Conservation (phyloP, 2,113 vertebrate genomes). For the Pomatorhinus ruficollis region DNA sequence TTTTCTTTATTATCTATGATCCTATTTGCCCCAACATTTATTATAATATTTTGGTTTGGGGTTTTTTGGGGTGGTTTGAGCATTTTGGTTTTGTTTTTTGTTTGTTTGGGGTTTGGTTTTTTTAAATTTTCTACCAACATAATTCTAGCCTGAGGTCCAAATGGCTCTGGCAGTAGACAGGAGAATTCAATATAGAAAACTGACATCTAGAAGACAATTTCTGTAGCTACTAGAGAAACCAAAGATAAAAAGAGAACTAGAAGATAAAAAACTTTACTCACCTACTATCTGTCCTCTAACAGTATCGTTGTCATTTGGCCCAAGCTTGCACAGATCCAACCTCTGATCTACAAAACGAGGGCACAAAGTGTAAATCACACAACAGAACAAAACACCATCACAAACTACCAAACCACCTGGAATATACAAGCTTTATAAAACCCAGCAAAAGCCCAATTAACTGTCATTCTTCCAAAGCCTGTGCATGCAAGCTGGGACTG, state of each 20-base stretch:
- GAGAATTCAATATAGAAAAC: neutral
- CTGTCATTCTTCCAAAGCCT: neutral
- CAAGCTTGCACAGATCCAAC: constrained; percentile 93
- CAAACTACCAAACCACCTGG: neutral
- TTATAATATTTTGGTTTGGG: neutral
- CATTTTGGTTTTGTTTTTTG: neutral
- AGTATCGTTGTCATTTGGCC: constrained; percentile 94
- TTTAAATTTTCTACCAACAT: neutral
- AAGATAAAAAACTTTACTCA: constrained; percentile 72
- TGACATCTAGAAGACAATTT: neutral
- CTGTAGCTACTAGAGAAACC: neutral
- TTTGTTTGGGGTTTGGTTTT: neutral
- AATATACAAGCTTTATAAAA: neutral
- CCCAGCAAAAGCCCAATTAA: neutral
- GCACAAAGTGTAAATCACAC: neutral
- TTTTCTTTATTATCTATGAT: neutral
- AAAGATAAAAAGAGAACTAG: neutral
- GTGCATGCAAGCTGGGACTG: neutral
- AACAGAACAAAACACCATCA: neutral
- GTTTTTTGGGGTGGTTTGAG: neutral
- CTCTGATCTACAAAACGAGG: constrained; percentile 85
- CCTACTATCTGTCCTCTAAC: constrained; percentile 97
- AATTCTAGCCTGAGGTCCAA: neutral
- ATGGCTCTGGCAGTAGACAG: neutral
- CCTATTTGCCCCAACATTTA: neutral